phyloP scores from a whole-genome alignment of 2,113 vertebrate genomes.

The Erythrolamprus reginae region DNA sequence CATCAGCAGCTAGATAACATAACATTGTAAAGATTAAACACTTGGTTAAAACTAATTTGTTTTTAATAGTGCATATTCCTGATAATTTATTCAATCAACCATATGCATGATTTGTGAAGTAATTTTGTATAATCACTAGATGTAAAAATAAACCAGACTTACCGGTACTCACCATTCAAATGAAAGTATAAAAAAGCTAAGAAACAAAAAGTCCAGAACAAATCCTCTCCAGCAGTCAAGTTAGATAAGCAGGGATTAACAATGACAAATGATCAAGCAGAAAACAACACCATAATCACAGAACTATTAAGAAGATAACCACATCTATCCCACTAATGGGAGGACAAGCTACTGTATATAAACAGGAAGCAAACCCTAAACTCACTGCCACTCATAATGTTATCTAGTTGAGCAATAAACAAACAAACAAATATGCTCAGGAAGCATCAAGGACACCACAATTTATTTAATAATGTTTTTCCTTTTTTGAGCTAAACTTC shows the following conservation, averaged over 20 bases:
- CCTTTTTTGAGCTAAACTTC: background rate
- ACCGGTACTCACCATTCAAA: background rate
- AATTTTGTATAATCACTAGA: background rate
- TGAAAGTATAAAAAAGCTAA: background rate
- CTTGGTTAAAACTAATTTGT: accelerated
- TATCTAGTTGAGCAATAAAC: background rate
- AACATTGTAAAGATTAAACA: background rate
- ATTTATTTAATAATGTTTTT: background rate
- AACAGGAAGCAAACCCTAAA: background rate
- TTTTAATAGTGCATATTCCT: background rate
- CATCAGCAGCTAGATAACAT: constrained; percentile 84
- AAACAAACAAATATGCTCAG: background rate
- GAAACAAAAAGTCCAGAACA: background rate
- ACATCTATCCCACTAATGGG: background rate
- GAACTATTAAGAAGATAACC: background rate
- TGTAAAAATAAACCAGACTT: background rate
- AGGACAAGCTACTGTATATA: background rate
- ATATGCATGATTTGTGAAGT: background rate
- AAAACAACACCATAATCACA: background rate
- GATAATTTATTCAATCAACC: background rate
- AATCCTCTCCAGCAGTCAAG: background rate
- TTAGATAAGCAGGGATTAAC: background rate
- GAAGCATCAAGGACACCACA: background rate
- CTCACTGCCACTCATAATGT: background rate
- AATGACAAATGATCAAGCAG: background rate